A percentile compares a stretch with the other conserved stretches of the same genome.
phyloP scores from a whole-genome alignment of 2,113 vertebrate genomes.

The Donacobius atricapilla region DNA sequence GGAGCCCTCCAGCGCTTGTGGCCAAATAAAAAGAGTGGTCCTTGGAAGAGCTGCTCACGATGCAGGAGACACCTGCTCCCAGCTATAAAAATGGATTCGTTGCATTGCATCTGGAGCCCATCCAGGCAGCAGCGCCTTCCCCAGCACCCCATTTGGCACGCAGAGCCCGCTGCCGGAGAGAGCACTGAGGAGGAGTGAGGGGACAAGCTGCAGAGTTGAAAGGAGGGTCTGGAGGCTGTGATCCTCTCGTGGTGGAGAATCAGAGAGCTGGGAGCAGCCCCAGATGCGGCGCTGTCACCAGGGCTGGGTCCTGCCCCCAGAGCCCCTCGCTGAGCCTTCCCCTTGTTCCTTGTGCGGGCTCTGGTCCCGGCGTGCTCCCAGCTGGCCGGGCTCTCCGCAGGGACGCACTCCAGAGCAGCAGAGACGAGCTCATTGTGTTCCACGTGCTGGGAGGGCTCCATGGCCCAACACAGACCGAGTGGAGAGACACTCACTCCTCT shows the following conservation, averaged over 20 bases:
- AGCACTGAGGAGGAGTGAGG: accelerated
- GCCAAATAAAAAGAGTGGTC: background rate
- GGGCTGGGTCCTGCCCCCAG: background rate
- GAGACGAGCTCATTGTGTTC: slow-evolving; percentile 32
- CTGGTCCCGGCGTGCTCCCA: slow-evolving; percentile 42
- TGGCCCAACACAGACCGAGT: background rate
- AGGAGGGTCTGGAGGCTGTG: slow-evolving; percentile 32
- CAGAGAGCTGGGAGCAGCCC: background rate
- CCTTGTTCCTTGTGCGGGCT: slow-evolving; percentile 5
- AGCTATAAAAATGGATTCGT: background rate
- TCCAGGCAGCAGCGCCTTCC: slow-evolving; percentile 28
- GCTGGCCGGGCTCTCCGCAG: background rate
- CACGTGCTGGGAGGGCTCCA: background rate
- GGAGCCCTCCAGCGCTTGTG: background rate
- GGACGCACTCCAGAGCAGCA: background rate
- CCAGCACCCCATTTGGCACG: slow-evolving; percentile 28
- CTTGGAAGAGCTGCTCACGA: background rate
- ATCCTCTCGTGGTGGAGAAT: background rate
- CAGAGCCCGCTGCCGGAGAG: background rate
- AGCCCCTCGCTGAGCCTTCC: background rate
- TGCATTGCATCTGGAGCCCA: slow-evolving; percentile 45
- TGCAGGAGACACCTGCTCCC: slow-evolving; percentile 35
- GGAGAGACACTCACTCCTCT: background rate
- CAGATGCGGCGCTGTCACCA: background rate
- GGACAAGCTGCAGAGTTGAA: slow-evolving; percentile 25